A percentile compares a stretch with the other conserved stretches of the same genome.
These are phyloP conservation scores for Helicolenus hilgendorfi DNA, from an alignment of 2,797 vertebrate genomes.

Conservation along the genomic window DNA sequence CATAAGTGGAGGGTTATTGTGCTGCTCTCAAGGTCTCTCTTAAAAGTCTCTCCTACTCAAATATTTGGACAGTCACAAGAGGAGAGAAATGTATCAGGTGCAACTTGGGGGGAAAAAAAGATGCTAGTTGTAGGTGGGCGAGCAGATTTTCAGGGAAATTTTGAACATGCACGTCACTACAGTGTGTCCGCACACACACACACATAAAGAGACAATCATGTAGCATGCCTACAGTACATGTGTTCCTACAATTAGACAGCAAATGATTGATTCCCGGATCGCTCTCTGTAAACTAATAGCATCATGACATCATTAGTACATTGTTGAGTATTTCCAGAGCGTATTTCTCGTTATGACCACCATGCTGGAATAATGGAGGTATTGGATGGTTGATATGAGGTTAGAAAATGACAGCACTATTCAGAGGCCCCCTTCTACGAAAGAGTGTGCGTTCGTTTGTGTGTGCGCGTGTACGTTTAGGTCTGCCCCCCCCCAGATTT, in stretches of 20 bases:
- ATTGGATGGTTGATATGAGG: slow-evolving; percentile 46
- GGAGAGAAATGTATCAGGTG: slow-evolving; percentile 85
- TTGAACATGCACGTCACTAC: background rate
- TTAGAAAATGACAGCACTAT: slow-evolving; percentile 56
- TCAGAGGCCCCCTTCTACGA: slow-evolving; percentile 19
- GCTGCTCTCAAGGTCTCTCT: slow-evolving; percentile 84
- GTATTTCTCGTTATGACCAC: slow-evolving; percentile 37
- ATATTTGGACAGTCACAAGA: slow-evolving; percentile 89
- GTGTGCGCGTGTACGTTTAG: slow-evolving; percentile 30
- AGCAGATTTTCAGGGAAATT: slow-evolving; percentile 39
- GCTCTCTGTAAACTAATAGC: slow-evolving; percentile 22
- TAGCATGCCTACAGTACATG: background rate
- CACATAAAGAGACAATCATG: slow-evolving; percentile 19
- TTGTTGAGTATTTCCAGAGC: slow-evolving; percentile 30
- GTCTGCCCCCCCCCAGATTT: slow-evolving; percentile 55
- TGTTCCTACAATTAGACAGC: slow-evolving; percentile 15
- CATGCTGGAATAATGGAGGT: slow-evolving; percentile 33
- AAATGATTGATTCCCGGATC: slow-evolving; percentile 40
- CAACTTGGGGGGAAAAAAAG: slow-evolving; percentile 17
- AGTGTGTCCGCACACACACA: background rate
- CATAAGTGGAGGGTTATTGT: slow-evolving; percentile 85
- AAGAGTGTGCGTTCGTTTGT: background rate
- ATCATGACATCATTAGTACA: slow-evolving; percentile 55
- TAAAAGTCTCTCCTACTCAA: slow-evolving; percentile 86
- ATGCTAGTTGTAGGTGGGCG: slow-evolving; percentile 19